These are phyloP conservation scores for Apocheima hispidaria DNA, from an alignment of 2,888 invertebrate species.

Conservation along the genomic window DNA sequence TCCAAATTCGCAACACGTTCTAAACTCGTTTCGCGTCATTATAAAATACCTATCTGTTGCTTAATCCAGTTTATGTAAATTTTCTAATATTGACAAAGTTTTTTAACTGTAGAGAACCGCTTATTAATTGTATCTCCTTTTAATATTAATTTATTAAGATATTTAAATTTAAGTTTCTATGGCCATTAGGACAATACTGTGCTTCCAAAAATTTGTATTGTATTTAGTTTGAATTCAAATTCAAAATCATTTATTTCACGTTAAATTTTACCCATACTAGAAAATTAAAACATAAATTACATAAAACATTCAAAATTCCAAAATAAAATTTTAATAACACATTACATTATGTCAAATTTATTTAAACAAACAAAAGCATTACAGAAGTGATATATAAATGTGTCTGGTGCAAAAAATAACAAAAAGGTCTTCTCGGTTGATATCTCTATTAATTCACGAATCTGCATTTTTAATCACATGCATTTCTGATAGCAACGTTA, in stretches of 20 bases:
- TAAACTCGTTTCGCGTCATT: constrained; percentile 50
- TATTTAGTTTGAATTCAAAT: not conserved
- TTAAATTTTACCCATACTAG: too few relatives aligned
- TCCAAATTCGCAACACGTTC: constrained; percentile 35
- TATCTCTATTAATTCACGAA: not conserved
- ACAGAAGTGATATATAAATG: too few relatives aligned
- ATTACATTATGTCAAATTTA: too few relatives aligned
- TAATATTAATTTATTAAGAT: constrained; percentile 54
- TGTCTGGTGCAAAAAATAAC: too few relatives aligned
- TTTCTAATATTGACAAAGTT: constrained; percentile 51
- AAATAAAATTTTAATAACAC: too few relatives aligned
- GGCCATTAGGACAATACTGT: constrained; percentile 12
- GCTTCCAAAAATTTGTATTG: not conserved
- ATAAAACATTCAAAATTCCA: too few relatives aligned
- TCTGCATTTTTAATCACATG: not conserved
- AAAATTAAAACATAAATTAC: too few relatives aligned
- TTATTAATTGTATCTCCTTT: constrained; percentile 7
- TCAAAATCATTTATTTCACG: not conserved
- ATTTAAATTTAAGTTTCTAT: constrained; percentile 14
- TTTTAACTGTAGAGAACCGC: constrained; percentile 59
- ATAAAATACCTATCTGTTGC: constrained; percentile 56
- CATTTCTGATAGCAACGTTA: not conserved
- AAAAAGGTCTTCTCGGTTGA: too few relatives aligned
- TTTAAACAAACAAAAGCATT: too few relatives aligned
- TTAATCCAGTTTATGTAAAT: constrained; percentile 60